phyloP scores from a whole-genome alignment of 2,797 vertebrate species.

The Lycodopsis pacificus region DNA sequence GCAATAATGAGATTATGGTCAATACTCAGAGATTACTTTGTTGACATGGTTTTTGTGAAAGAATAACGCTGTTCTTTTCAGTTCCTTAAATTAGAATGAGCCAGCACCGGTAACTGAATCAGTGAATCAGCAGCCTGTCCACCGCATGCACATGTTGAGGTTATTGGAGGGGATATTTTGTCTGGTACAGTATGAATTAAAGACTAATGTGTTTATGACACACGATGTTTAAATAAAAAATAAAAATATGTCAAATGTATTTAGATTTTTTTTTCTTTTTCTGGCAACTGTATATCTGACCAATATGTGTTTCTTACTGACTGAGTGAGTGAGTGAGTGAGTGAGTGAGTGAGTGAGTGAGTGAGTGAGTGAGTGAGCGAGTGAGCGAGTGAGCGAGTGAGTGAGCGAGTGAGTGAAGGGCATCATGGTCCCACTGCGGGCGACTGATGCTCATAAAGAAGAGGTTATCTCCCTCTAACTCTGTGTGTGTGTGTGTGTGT shows the following conservation, averaged over 20 bases:
- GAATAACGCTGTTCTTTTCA: slow-evolving; percentile 10
- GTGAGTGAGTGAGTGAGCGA: too few relatives aligned
- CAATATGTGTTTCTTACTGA: too few relatives aligned
- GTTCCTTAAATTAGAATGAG: not conserved
- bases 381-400: too few relatives aligned
- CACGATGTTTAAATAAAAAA: not conserved
- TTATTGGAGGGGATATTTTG: not conserved
- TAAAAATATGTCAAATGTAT: too few relatives aligned
- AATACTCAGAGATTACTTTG: not conserved
- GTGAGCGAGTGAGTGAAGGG: too few relatives aligned
- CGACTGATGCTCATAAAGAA: not conserved
- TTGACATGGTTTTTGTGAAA: slow-evolving; percentile 18
- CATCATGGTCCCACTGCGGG: too few relatives aligned
- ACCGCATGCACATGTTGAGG: not conserved
- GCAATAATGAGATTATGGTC: slow-evolving; percentile 23
- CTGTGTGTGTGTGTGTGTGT: too few relatives aligned
- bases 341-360: too few relatives aligned
- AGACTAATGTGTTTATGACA: not conserved
- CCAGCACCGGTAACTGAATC: not conserved
- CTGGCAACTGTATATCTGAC: too few relatives aligned
- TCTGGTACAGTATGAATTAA: not conserved
- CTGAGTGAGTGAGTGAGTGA: too few relatives aligned
- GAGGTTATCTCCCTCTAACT: too few relatives aligned
- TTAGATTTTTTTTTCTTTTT: too few relatives aligned
- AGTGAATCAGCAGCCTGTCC: not conserved